Conservation (phyloP, 2,797 vertebrate species). For the Gastrophryne carolinensis region DNA sequence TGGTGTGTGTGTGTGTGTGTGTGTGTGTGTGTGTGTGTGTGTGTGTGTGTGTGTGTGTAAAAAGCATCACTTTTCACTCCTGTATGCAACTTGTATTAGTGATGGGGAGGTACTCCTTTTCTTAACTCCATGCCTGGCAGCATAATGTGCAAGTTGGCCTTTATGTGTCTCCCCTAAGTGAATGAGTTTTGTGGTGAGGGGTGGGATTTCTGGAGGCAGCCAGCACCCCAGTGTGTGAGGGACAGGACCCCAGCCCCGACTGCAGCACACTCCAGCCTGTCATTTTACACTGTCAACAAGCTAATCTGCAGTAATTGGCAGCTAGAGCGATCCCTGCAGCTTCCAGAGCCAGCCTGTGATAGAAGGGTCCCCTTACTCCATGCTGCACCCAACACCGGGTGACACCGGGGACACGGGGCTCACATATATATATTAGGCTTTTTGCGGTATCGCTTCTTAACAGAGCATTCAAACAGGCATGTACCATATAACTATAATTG, state of each 20-base stretch:
- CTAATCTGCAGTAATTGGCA: slow-evolving; percentile 71
- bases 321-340: slow-evolving; percentile 67
- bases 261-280: slow-evolving; percentile 58
- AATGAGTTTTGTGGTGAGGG: not conserved
- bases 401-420: no score
- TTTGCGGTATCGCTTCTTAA: no score
- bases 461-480: no score
- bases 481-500: no score
- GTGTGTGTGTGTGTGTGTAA: no score
- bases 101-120: no score
- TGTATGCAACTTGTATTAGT: no score
- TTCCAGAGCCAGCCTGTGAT: slow-evolving; percentile 58
- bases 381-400: slow-evolving; percentile 19
- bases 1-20: no score
- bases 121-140: no score
- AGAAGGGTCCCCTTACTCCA: slow-evolving; percentile 55
- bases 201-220: not conserved
- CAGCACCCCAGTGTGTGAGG: slow-evolving; percentile 18
- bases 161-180: no score
- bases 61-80: not conserved
- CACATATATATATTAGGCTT: no score
- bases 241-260: slow-evolving; percentile 60
- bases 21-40: no score
- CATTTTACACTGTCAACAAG: slow-evolving; percentile 77
- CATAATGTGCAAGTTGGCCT: not conserved